These are phyloP conservation scores for Istiophorus platypterus DNA, from an alignment of 2,113 vertebrate species.

Conservation along the genomic window DNA sequence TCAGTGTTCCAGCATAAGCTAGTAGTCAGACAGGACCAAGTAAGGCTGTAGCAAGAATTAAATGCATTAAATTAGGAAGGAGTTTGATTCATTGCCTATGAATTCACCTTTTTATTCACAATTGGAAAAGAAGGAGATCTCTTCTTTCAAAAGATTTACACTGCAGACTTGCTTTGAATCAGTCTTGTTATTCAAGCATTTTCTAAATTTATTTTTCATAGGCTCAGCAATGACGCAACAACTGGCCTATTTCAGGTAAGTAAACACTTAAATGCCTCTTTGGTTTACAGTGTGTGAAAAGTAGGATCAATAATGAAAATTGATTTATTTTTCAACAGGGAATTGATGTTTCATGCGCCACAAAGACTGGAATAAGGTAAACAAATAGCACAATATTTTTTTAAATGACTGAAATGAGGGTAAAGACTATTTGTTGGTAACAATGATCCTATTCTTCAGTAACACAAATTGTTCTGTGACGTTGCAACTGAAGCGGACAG, in stretches of 20 bases:
- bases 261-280: not conserved
- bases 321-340: constrained; percentile 56
- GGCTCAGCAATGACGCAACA: not conserved
- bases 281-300: not conserved
- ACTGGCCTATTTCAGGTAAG: constrained; percentile 62
- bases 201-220: constrained; percentile 21
- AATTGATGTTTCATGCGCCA: constrained; percentile 50
- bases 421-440: not conserved
- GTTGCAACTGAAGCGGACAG: constrained; percentile 46
- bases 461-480: constrained; percentile 53
- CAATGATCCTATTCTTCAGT: constrained; percentile 36
- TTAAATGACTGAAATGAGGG: not conserved
- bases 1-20: not conserved
- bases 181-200: not conserved
- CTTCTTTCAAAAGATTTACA: not conserved
- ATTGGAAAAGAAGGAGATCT: not conserved
- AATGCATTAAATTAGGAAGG: no score
- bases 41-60: not conserved
- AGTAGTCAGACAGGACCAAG: not conserved
- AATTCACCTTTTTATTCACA: not conserved
- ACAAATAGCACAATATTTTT: constrained; percentile 6
- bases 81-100: not conserved
- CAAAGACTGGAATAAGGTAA: constrained; percentile 61
- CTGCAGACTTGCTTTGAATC: not conserved
- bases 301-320: not conserved